Evolutionary conservation across 53 echinoderm and acorn worm genomes (phyloP), one percentile per base, ranked within the genome.

Genomic region (Holothuria leucospilota): DNA sequence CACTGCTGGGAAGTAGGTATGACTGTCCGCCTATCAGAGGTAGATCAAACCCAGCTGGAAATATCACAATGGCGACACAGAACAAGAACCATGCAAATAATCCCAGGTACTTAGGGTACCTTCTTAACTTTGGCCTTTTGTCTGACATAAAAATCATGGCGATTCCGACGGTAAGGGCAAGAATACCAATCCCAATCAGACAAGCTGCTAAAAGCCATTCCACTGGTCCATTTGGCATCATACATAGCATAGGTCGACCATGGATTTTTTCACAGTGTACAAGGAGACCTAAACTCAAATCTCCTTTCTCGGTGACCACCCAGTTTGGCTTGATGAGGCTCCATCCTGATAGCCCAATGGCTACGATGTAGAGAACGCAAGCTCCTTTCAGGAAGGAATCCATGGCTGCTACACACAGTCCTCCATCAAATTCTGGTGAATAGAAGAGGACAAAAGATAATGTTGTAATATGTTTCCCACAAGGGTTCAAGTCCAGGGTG

Each of bases 11-110:
- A 30, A 96, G 87, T 51, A 96, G 93, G 82, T 92, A 96, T 27
- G 94, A 93, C 61, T 94, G 88, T 13, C 96, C 96, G 6, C 96
- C 96, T 26, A 96, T 96, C 38, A 96, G 69, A 6, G 96, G 96
- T 25, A 96, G 90, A 72, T 96, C 94, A 59, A 96, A 96, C 13
- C 96, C 96, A 0, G 94, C 94, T 0, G 96, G 96, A 68, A 96
- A 96, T 88, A 96, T 92, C 20, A 96, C 93, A 53, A 96, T 96
- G 79, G 96, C 96, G 25, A 96, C 87, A 71, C 96, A 96, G 84
- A 96, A 96, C 25, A 96, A 89, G 1, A 92, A 94, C 91, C 96
- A 94, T 10, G 96, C 91, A 0, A 87, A 81, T 23, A 96, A 89
- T 29, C 96, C 96, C 53, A 96, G 90, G 77, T 96, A 96, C 64